Conservation (phyloP, 2,113 vertebrate genomes). For the Entomyzon cyanotis region DNA sequence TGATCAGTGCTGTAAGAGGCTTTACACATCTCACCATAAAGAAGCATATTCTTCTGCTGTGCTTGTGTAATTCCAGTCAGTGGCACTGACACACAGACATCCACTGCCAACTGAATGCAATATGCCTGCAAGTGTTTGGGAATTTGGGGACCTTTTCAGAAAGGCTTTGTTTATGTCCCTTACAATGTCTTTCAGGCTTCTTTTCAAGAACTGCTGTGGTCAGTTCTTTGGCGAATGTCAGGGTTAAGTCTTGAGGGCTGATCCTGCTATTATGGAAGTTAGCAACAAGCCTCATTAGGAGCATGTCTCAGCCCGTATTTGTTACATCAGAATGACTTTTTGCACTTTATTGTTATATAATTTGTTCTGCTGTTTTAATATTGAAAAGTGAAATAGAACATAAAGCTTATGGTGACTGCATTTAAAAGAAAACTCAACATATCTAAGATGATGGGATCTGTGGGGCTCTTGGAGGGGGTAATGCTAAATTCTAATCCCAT, state of each 20-base stretch:
- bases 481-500: constrained; percentile 54
- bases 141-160: constrained; percentile 20
- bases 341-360: neutral
- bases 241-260: constrained; percentile 1
- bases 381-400: constrained; percentile 6
- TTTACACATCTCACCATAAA: neutral
- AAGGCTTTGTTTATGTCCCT: constrained; percentile 25
- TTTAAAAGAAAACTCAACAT: constrained; percentile 9
- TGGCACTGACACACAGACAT: neutral
- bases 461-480: constrained; percentile 23
- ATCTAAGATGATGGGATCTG: constrained; percentile 14
- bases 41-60: neutral
- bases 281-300: neutral
- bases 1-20: neutral
- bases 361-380: constrained; percentile 37
- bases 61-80: neutral
- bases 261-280: neutral
- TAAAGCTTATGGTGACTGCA: constrained; percentile 20
- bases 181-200: constrained; percentile 26
- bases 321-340: neutral
- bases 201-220: constrained; percentile 2
- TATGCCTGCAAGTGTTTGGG: constrained; percentile 23
- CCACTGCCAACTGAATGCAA: neutral
- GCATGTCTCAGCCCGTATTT: neutral
- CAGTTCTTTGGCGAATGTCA: constrained; percentile 17